phyloP scores from a whole-genome alignment of 2,113 vertebrate species.

The Ivindomyrus marchei region DNA sequence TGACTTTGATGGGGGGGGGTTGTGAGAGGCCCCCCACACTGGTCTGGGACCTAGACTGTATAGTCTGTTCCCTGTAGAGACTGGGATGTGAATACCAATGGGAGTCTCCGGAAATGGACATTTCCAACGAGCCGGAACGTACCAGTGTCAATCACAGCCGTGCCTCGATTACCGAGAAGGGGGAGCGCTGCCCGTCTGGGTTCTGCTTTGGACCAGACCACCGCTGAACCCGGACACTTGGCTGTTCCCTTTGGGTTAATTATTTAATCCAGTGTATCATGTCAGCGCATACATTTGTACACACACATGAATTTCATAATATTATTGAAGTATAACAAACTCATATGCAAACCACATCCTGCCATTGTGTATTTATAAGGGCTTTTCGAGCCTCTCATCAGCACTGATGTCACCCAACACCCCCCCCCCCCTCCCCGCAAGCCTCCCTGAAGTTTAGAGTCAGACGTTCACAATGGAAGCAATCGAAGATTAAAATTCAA shows the following conservation, averaged over 20 bases:
- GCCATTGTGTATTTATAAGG: neutral
- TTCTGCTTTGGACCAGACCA: neutral
- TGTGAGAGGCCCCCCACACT: neutral
- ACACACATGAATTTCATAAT: neutral
- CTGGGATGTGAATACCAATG: neutral
- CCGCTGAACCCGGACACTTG: neutral
- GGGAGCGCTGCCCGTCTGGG: neutral
- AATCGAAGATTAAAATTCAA: neutral
- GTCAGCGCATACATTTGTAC: neutral
- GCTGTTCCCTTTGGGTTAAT: neutral
- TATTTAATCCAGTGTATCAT: neutral
- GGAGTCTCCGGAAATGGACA: neutral
- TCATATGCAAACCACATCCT: neutral
- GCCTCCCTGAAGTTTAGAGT: neutral
- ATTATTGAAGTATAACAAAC: neutral
- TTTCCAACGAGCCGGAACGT: neutral
- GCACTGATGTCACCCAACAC: too few species aligned
- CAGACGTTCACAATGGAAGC: neutral
- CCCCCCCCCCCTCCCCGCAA: too few species aligned
- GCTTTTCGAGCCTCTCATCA: neutral
- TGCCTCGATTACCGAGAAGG: neutral
- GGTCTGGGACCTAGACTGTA: neutral
- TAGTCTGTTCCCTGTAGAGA: neutral
- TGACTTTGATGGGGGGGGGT: neutral
- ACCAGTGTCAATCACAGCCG: neutral